Evolutionary conservation across 2,797 vertebrate genomes (phyloP).

Genomic region (Vespertilio murinus): DNA sequence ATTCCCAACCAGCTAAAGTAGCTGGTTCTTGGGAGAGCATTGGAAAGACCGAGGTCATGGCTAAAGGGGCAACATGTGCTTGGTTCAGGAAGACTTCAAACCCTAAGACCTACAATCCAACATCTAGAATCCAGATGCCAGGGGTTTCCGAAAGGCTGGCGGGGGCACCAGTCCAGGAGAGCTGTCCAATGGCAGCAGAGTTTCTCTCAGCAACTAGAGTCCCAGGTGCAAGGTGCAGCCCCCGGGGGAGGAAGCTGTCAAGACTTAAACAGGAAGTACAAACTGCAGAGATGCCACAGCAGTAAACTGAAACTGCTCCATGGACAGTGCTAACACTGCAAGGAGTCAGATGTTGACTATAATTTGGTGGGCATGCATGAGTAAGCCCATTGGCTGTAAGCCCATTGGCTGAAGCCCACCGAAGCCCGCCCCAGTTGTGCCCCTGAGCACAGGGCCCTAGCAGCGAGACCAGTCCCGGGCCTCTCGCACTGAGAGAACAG

Average conservation of each 20-base stretch:
- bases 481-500: background rate
- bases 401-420: background rate
- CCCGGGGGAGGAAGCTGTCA: background rate
- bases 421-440: accelerated
- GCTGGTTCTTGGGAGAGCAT: background rate
- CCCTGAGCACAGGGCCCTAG: background rate
- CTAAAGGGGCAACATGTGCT: background rate
- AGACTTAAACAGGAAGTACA: background rate
- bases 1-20: background rate
- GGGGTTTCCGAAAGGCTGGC: background rate
- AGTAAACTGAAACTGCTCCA: background rate
- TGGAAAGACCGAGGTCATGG: background rate
- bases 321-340: background rate
- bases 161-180: background rate
- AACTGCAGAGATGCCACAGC: background rate
- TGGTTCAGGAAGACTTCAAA: background rate
- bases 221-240: background rate
- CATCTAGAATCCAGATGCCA: slow-evolving; percentile 34
- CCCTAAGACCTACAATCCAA: background rate
- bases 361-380: background rate
- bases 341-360: too few relatives aligned
- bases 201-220: slow-evolving; percentile 13
- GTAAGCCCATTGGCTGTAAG: too few relatives aligned
- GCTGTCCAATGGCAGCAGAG: background rate
- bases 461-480: background rate